A percentile compares a stretch with the other conserved stretches of the same genome.
Conservation (phyloP, 2,797 vertebrate species). For the Parambassis ranga region DNA sequence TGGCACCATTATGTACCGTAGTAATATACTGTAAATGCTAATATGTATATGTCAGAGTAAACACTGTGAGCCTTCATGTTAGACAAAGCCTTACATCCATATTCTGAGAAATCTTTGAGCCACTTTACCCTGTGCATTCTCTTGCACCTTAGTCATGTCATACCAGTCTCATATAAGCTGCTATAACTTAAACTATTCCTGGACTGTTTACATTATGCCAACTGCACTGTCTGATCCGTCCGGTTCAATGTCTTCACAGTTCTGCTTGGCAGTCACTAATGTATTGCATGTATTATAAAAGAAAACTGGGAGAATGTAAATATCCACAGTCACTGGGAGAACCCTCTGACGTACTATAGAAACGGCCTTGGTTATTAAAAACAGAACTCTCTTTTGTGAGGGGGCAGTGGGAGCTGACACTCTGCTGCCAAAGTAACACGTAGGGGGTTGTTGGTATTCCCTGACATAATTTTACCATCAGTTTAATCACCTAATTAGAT, state of each 20-base stretch:
- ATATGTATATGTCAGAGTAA: not conserved
- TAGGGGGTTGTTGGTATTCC: not conserved
- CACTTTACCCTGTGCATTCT: too few relatives aligned
- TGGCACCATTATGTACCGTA: not conserved
- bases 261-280: slow-evolving; percentile 11
- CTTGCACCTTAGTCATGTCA: too few relatives aligned
- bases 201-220: too few relatives aligned
- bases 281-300: slow-evolving; percentile 31
- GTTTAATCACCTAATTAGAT: slow-evolving; percentile 5
- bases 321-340: slow-evolving; percentile 9
- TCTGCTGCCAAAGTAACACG: not conserved
- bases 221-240: slow-evolving; percentile 24
- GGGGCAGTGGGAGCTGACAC: not conserved
- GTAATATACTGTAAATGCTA: not conserved
- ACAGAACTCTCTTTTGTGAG: not conserved
- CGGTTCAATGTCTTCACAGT: slow-evolving; percentile 31
- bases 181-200: too few relatives aligned
- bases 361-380: slow-evolving; percentile 30
- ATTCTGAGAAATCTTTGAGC: too few relatives aligned
- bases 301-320: slow-evolving; percentile 27
- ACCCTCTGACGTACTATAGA: slow-evolving; percentile 25
- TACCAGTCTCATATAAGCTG: too few relatives aligned
- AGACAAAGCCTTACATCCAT: too few relatives aligned
- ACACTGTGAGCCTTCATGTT: too few relatives aligned
- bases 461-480: not conserved